phyloP scores from a whole-genome alignment of 2,113 vertebrate genomes.

The Onychostoma macrolepis region DNA sequence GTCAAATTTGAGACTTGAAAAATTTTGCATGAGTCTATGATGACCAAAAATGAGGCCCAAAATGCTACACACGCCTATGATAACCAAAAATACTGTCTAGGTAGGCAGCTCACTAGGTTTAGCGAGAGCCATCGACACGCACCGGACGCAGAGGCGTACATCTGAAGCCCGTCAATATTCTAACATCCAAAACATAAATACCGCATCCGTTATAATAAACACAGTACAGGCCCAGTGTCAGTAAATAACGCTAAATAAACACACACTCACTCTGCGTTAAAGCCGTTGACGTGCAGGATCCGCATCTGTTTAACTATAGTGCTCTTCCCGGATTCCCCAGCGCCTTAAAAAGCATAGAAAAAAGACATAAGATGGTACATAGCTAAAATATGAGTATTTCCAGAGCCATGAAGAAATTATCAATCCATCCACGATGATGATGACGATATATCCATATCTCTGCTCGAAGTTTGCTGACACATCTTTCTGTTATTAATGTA shows the following conservation, averaged over 20 bases:
- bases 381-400: conserved; percentile 24
- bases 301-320: conserved; percentile 99
- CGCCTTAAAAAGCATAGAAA: conserved; percentile 79
- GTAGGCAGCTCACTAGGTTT: neutral
- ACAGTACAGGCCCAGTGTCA: neutral
- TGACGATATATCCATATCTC: conserved; percentile 9
- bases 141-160: neutral
- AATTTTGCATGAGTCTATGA: neutral
- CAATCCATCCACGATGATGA: conserved; percentile 25
- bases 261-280: conserved; percentile 92
- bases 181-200: neutral
- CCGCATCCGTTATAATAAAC: neutral
- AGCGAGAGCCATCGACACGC: conserved; percentile 5
- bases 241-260: conserved; percentile 31
- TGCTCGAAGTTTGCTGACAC: conserved; percentile 27
- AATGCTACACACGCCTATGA: neutral
- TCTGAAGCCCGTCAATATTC: neutral
- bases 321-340: conserved; percentile 98
- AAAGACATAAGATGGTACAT: conserved; percentile 33
- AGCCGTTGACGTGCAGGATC: conserved; percentile 97
- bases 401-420: conserved; percentile 4
- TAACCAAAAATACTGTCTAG: neutral
- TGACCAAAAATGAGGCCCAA: neutral
- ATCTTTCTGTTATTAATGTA: neutral
- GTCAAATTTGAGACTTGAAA: neutral